phyloP scores from a whole-genome alignment of 1,140 invertebrate species.

The Drosophila kikkawai region DNA sequence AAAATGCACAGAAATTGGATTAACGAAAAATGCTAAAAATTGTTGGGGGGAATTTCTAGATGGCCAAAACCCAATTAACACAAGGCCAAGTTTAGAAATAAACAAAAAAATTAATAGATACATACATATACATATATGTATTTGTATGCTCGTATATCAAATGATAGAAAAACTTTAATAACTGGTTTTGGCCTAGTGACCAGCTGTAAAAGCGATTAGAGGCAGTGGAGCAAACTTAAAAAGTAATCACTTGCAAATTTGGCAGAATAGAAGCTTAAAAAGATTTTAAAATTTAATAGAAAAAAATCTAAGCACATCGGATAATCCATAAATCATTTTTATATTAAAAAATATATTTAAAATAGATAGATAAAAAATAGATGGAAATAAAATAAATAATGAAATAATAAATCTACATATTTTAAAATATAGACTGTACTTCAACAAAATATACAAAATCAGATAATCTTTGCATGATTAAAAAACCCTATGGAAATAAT shows the following conservation, averaged over 20 bases:
- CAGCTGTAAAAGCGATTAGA: slow-evolving; percentile 10
- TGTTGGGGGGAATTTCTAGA: not conserved
- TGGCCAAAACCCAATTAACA: not conserved
- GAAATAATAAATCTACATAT: no score
- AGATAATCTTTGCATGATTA: not conserved
- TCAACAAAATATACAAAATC: not conserved
- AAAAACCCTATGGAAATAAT: not conserved
- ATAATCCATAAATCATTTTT: no score
- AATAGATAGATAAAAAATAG: no score
- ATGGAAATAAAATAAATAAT: no score
- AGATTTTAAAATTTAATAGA: not conserved
- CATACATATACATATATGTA: no score
- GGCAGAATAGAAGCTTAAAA: not conserved
- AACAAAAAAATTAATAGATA: not conserved
- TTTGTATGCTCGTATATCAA: slow-evolving; percentile 8
- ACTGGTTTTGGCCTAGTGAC: slow-evolving; percentile 37
- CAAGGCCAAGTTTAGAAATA: slow-evolving; percentile 13
- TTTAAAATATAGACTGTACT: not conserved
- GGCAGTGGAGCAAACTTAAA: not conserved
- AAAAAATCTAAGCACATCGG: no score
- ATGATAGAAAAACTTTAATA: slow-evolving; percentile 38
- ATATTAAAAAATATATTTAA: no score
- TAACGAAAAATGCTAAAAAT: slow-evolving; percentile 30
- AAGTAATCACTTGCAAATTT: not conserved
- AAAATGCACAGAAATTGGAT: slow-evolving; percentile 29